Evolutionary conservation across 2,113 vertebrate species (phyloP).

Genomic region (Gila orcuttii): DNA sequence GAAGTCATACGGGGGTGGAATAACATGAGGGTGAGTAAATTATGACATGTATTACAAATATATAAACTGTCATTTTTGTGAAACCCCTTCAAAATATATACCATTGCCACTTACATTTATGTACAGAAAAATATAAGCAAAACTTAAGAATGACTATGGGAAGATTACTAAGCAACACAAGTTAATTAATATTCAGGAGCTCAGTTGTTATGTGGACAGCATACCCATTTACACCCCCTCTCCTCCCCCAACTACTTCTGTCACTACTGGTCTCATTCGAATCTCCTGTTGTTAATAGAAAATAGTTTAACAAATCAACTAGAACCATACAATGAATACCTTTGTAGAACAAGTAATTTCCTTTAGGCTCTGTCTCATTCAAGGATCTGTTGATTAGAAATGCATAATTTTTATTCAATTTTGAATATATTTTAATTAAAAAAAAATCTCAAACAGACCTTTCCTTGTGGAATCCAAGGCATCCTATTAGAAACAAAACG

Average conservation of each 20-base stretch:
- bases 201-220: neutral
- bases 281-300: neutral
- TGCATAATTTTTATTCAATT: neutral
- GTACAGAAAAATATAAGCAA: neutral
- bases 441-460: slow-evolving; percentile 33
- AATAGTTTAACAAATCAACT: neutral
- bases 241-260: neutral
- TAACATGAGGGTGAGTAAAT: neutral
- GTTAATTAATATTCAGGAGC: neutral
- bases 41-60: too few species aligned
- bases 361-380: neutral
- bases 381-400: neutral
- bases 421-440: neutral
- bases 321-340: slow-evolving; percentile 3
- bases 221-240: neutral
- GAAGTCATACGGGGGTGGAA: neutral
- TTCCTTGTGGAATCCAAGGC: neutral
- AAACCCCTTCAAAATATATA: neutral
- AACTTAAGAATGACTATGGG: neutral
- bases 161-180: neutral
- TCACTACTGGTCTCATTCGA: neutral
- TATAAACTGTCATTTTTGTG: neutral
- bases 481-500: slow-evolving; percentile 12
- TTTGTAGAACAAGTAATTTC: neutral
- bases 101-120: neutral